Base-by-base conservation (phyloP, 2,888 invertebrate species). In the Cheilosia pagana region DNA sequence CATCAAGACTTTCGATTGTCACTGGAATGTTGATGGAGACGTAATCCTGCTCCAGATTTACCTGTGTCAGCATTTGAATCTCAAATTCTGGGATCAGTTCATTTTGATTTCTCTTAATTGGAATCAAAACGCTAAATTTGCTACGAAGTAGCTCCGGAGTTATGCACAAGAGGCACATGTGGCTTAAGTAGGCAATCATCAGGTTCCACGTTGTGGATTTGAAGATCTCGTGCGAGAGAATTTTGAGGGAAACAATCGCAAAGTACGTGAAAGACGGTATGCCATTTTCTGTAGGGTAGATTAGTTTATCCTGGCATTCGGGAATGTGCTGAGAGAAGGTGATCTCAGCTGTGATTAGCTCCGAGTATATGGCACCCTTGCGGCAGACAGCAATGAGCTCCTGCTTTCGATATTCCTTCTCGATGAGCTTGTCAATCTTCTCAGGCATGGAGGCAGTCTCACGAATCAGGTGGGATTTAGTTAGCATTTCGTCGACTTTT, bases 351-450 rank as follows among this genome's bases (percentile, higher is more conserved):
- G 87, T 77, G 3, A 89, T 62, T 2, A 88, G 3, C 35, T 86
- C 81, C 19, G 86, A 45, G 57, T 83, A 87, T 25, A 88, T 74
- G 48, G 87, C 43, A 3, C 63, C 70, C 68, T 89, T 88, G 2
- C 81, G 82, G 4, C 87, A 87, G 14, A 91, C 87, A 0, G 90
- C 87, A 25, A 91, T 82, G 0, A 91, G 81, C 41, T 91, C 89
- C 53, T 91, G 91, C 31, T 90, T 89, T 35, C 87, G 85, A 39
- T 88, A 88, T 76, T 91, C 90, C 14, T 77, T 74, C 25, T 90
- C 88, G 16, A 91, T 88, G 0, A 86, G 87, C 41, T 87, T 75
- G 70, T 88, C 81, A 0, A 90, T 83, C 1, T 87, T 74, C 7
- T 25, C 65, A 0, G 90, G 90, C 48, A 89, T 65, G 1, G 87